Evolutionary conservation across 2,797 vertebrate genomes (phyloP).

Genomic region (Leuciscus waleckii): DNA sequence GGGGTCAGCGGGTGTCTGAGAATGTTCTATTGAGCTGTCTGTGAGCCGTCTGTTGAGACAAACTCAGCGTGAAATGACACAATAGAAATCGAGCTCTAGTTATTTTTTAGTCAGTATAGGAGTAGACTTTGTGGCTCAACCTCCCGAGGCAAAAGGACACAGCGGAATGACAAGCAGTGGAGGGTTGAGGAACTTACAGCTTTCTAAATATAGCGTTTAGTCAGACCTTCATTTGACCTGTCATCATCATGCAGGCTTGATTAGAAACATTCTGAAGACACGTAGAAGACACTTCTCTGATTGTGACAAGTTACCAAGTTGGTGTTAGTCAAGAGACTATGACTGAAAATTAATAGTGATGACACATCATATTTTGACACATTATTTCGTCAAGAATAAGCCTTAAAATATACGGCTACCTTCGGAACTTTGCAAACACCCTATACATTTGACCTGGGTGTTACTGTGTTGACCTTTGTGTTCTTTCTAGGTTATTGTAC

Average conservation of each 20-base stretch:
- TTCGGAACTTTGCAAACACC: not conserved
- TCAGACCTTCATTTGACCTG: not conserved
- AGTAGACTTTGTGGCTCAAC: not conserved
- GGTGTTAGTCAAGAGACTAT: not conserved
- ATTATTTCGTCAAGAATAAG: not conserved
- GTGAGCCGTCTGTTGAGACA: not conserved
- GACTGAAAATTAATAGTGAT: not conserved
- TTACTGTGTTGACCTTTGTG: not conserved
- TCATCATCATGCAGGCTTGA: conserved; percentile 1
- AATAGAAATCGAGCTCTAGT: not conserved
- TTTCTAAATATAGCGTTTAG: conserved; percentile 17
- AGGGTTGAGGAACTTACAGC: not conserved
- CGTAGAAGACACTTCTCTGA: not conserved
- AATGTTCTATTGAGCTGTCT: conserved; percentile 25
- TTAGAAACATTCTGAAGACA: not conserved
- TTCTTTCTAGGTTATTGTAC: not conserved
- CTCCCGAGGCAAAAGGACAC: not conserved
- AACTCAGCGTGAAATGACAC: not conserved
- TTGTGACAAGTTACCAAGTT: not conserved
- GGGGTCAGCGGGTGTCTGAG: not conserved
- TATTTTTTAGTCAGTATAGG: not conserved
- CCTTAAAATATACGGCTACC: not conserved
- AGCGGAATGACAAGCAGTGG: not conserved
- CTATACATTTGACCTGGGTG: not conserved
- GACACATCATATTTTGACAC: conserved; percentile 15